Base-by-base conservation (phyloP, 1,140 invertebrate species). In the Varroa destructor region DNA sequence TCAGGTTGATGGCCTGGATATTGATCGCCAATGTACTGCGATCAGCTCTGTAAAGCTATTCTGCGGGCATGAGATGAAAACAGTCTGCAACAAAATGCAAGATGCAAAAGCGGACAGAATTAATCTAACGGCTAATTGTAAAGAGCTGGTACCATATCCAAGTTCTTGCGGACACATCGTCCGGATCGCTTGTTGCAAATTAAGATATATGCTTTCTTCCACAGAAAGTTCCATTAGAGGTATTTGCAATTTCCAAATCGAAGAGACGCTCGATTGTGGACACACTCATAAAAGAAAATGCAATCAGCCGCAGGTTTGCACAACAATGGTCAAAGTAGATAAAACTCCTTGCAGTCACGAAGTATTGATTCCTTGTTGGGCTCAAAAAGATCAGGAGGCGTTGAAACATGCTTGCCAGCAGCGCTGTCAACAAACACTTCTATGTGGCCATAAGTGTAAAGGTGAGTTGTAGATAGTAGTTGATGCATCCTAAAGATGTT, bases 311-410 rank as follows among this genome's bases (percentile, higher is more conserved):
- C 3, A 51, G 46, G 4, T 8, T 51, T 76, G 75, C 55, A 56
- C 43, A 25, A 42, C 71, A 72, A 70, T 37, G 40, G 40, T 74
- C 1, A 46, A 5, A 4, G 8, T 67, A 46, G 71, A 56, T 54
- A 51, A 51, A 51, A 56, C 72, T 67, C 6, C n/a, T 6, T 76
- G 75, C 72, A 71, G 74, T 43, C 75, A 76, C 61, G 43, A n/a
- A 6, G 61, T 73, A 8, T 14, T 36, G 43, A 54, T 76, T 40
- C 40, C 43, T 51, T 74, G 75, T 36, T 46, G 61, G 1, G 46
- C 74, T 55, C 61, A 14, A 42, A 70, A 71, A 14, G 61, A 61
- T 67, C 10, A 67, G 8, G 61, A 67, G 10, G 14, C 10, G 14
- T 46, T 67, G 14, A n/a, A 46, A 40, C 12, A 1, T 10, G 61